Base-by-base conservation (phyloP, 2,113 vertebrate genomes). In the Puntigrus tetrazona region DNA sequence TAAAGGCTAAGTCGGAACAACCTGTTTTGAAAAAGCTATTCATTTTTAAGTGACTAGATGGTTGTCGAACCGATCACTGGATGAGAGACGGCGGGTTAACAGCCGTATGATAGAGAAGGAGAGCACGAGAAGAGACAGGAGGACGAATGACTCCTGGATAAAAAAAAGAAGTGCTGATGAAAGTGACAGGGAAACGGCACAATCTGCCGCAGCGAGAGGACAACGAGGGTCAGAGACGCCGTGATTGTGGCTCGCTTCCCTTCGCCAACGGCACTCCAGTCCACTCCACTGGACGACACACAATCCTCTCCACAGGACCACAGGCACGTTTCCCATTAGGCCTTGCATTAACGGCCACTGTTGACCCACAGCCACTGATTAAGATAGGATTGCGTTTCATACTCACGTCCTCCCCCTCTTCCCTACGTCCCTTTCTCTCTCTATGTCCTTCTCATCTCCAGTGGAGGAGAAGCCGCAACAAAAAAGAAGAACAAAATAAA, bases 141-240 rank as follows among this genome's bases (percentile, higher is more conserved):
- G 45, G 16, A 31, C 14, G 13, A 76, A 41, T 29, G 34, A 45
- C 74, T 87, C 77, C 38, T 22, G 70, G 45, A 82, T n/a, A n/a
- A 84, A 70, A 7, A 76, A 41, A 73, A 41, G 34, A 59, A 25
- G 27, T 55, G 47, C 18, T 90, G 89, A 92, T 91, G 89, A 92
- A 93, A 92, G 92, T 93, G 91, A 94, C 84, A 61, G 82, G 41
- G 89, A 92, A 90, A 90, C 86, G 85, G 86, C 84, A 87, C 91
- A 94, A 93, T 94, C 92, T 91, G 83, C 84, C 41, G 47, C 82
- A 86, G 82, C 85, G 85, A 89, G 86, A 84, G 83, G 80, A 87
- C 83, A 78, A 87, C 41, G 72, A 50, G 80, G 88, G 81, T 87
- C 63, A 72, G 74, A 41, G 55, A 31, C 59, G 25, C 52, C 36